A percentile compares a stretch with the other conserved stretches of the same genome.
phyloP scores from a whole-genome alignment of 1,140 invertebrate genomes.

The Drosophila eugracilis region DNA sequence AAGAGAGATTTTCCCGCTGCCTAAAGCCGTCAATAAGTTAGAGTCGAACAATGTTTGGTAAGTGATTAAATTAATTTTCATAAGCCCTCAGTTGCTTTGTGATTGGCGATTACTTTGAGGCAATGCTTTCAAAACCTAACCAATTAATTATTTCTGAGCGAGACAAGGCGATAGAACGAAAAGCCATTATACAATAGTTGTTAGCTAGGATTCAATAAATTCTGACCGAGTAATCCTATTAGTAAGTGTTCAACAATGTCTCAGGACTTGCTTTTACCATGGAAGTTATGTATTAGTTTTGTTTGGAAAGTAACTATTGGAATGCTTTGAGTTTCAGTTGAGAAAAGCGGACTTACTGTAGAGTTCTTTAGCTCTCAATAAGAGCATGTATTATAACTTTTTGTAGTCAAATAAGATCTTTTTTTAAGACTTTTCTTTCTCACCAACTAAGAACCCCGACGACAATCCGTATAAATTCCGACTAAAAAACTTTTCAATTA shows the following conservation, averaged over 20 bases:
- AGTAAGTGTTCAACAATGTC: not conserved
- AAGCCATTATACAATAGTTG: conserved; percentile 20
- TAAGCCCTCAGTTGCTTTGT: conserved; percentile 26
- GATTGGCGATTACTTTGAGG: conserved; percentile 26
- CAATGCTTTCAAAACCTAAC: conserved; percentile 4
- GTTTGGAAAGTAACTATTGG: too few relatives aligned
- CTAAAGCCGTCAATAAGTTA: conserved; percentile 36
- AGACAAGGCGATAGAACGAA: not conserved
- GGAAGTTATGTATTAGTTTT: too few relatives aligned
- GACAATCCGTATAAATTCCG: too few relatives aligned
- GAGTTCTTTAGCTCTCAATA: too few relatives aligned
- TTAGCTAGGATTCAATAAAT: not conserved
- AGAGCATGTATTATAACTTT: too few relatives aligned
- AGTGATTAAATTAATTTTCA: conserved; percentile 50
- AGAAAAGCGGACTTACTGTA: too few relatives aligned
- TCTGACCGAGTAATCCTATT: conserved; percentile 7
- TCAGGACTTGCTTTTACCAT: not conserved
- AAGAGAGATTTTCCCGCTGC: conserved; percentile 1
- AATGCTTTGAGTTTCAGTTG: too few relatives aligned
- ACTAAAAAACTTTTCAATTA: conserved; percentile 78
- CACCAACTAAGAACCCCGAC: too few relatives aligned
- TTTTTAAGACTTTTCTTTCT: too few relatives aligned
- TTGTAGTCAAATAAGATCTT: too few relatives aligned
- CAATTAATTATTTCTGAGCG: conserved; percentile 23
- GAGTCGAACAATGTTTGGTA: conserved; percentile 30